Base-by-base conservation (phyloP, 2,113 vertebrate species). In the Hemiprocne comata region DNA sequence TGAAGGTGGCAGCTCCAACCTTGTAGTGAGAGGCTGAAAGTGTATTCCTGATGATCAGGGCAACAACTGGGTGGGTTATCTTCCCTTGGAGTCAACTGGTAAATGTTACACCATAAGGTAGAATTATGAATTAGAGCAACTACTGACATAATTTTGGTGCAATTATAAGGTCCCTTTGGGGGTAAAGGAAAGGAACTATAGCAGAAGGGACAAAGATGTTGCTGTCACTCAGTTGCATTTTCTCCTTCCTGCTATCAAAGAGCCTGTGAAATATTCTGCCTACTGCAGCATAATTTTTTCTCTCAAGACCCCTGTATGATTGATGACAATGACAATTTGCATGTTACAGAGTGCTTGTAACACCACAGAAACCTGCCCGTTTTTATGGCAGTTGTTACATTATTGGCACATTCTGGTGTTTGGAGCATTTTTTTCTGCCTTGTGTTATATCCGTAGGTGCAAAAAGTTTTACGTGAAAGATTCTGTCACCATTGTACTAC, bases 391-490 rank as follows among this genome's bases (percentile, higher is more conserved):
- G 34, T 15, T 4, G 1, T 72, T 40, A 25, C 6, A 1, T 72
- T 31, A 1, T 44, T 42, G n/a, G 19, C 29, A 18, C 26, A 2
- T 42, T 28, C 17, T 51, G 6, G 1, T 42, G n/a, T 54, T 34
- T 38, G 42, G 34, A 79, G 11, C 1, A 0, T 34, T 64, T 25
- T 36, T 34, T 21, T 40, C 25, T 89, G n/a, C 77, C 40, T 77
- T 88, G 4, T 71, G 65, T 90, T 42, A 8, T 28, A 64, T 88
- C 72, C 1, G 0, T 44, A 99, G 99, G 97, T 98, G 67, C 99
- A 99, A 36, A 97, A 85, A 89, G 72, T 98, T 58, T 94, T 99
- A n/a, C 98, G 99, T 86, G 98, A 98, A 96, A 98, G 99, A 26
- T 97, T 99, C 85, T 99, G 99, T 90, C 97, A 97, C 53, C 96